phyloP scores from a whole-genome alignment of 2,888 invertebrate genomes.

The Coronaproctus castanopsis region DNA sequence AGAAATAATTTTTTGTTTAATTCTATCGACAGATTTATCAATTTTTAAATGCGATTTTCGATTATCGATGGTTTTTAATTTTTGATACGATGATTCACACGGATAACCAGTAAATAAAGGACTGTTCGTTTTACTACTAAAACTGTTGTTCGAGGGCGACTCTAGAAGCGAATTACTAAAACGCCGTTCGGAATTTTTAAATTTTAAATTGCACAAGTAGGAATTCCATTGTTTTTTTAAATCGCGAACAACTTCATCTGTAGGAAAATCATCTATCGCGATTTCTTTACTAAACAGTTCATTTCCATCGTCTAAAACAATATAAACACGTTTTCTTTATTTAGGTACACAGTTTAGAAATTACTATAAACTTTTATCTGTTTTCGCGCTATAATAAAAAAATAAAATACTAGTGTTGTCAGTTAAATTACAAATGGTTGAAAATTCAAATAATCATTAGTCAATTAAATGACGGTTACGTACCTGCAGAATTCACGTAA shows the following conservation, averaged over 20 bases:
- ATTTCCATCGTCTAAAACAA: not conserved
- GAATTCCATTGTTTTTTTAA: not conserved
- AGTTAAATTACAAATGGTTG: too few relatives aligned
- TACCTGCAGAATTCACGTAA: slow-evolving; percentile 16
- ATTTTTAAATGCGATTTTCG: not conserved
- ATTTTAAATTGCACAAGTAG: not conserved
- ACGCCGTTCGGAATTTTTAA: not conserved
- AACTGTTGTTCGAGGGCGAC: too few relatives aligned
- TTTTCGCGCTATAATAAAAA: not conserved
- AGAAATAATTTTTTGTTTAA: not conserved
- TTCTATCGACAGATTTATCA: not conserved
- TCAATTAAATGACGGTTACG: too few relatives aligned
- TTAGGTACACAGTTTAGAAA: not conserved
- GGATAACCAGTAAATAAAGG: not conserved
- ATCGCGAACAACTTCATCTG: not conserved
- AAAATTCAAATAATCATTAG: too few relatives aligned
- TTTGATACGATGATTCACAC: not conserved
- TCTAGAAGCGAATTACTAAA: not conserved
- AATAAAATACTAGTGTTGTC: too few relatives aligned
- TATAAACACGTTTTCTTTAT: not conserved
- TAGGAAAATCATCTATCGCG: not conserved
- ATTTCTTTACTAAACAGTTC: not conserved
- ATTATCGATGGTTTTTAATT: not conserved
- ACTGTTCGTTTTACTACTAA: too few relatives aligned
- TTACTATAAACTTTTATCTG: not conserved